Conservation (phyloP, 2,797 vertebrate species). For the Gallinago nigripennis region DNA sequence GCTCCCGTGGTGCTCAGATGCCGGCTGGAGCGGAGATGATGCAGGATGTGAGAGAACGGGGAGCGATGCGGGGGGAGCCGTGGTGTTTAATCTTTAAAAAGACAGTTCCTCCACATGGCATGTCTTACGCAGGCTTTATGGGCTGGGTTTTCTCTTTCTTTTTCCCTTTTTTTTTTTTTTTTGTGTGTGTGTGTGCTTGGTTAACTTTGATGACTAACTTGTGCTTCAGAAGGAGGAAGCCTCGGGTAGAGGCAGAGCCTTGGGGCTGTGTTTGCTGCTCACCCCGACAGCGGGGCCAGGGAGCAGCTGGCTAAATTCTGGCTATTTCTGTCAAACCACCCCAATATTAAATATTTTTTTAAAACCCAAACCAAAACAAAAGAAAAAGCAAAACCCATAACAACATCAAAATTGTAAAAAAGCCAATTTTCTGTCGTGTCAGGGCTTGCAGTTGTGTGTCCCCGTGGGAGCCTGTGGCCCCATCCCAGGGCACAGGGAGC, state of each 20-base stretch:
- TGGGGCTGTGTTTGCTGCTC: not conserved
- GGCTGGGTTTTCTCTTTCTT: not conserved
- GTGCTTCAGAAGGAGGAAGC: not conserved
- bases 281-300: not conserved
- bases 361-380: not conserved
- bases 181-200: not conserved
- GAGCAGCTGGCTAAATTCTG: not conserved
- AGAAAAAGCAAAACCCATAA: not conserved
- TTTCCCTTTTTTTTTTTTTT: too few species aligned
- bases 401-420: not conserved
- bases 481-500: not conserved
- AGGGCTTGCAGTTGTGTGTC: not conserved
- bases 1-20: not conserved
- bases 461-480: not conserved
- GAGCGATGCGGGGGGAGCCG: not conserved
- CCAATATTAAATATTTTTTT: not conserved
- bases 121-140: not conserved
- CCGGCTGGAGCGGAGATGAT: not conserved
- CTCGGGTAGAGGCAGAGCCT: not conserved
- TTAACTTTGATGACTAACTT: conserved; percentile 4
- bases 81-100: conserved; percentile 10
- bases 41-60: conserved; percentile 3
- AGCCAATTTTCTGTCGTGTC: not conserved
- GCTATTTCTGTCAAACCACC: not conserved
- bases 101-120: conserved; percentile 1